Base-by-base conservation (phyloP, 2,888 invertebrate genomes). In the Alloplasta piceator region DNA sequence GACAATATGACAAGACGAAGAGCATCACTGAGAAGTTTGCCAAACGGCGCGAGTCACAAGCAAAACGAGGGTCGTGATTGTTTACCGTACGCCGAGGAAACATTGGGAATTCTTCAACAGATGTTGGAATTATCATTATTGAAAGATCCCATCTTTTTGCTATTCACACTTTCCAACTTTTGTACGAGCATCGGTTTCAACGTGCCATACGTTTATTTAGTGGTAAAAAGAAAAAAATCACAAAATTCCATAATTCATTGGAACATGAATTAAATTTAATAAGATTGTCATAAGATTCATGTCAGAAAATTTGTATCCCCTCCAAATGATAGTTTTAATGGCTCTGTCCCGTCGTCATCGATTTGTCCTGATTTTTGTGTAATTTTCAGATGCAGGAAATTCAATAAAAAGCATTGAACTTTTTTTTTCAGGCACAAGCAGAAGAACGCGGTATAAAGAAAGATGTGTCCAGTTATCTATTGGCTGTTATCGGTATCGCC, bases 171-270 rank as follows among this genome's bases (percentile, higher is more conserved):
- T 72, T 99, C 99, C 50, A 99, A 99, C 93, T 98, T 99, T 92
- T 95, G 97, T 90, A 98, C 98, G 56, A 98, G 98, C 90, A 96
- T 98, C 89, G 98, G 98, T 80, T 98, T 98, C 93, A 98, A 98
- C 92, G 95, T 98, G 89, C 98, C 98, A 46, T 98, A 98, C 90
- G 95, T 98, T 70, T 98, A 97, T 90, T 94, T 97, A 79, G 95
- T 96, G 86, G 94, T 94, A 88, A 90, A 93, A 67, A n/a, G n/a
- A n/a, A n/a, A n/a, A n/a, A n/a, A 10, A 67, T 73, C 10, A 6
- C 0, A 41, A 26, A 56, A 26, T n/a, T 12, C 4, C 36, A 14
- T 43, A 5, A 5, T 5, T 36, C 6, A 43, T 36, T 26, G 26
- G 26, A 26, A 26, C 3, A 26, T 26, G 26, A 1, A 4, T 7